Evolutionary conservation across 2,888 invertebrate species (phyloP).

Genomic region (Tridacna gigas): DNA sequence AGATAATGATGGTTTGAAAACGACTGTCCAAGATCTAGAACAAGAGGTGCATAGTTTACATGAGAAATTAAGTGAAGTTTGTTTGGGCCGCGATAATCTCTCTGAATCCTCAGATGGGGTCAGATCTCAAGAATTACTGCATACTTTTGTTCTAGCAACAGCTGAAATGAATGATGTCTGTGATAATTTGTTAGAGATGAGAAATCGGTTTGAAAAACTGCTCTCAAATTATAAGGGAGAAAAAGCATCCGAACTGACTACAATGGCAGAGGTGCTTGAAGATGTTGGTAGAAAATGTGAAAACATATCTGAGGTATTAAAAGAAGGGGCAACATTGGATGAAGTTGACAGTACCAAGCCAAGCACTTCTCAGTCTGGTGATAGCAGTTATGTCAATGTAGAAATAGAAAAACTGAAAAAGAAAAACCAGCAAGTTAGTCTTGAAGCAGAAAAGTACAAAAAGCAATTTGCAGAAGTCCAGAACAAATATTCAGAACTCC

Average conservation of each 20-base stretch:
- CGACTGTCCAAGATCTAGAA: conserved; percentile 71
- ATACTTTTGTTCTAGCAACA: conserved; percentile 73
- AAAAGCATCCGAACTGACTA: conserved; percentile 56
- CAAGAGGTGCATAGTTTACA: conserved; percentile 70
- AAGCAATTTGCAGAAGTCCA: conserved; percentile 70
- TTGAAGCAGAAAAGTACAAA: conserved; percentile 73
- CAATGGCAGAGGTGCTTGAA: conserved; percentile 71
- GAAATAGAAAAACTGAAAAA: conserved; percentile 68
- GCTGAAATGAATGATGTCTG: conserved; percentile 76
- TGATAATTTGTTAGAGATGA: conserved; percentile 66
- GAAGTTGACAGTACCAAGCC: conserved; percentile 44
- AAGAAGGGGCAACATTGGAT: conserved; percentile 60
- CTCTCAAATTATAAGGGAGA: conserved; percentile 66
- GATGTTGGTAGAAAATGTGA: conserved; percentile 74
- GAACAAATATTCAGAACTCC: conserved; percentile 67
- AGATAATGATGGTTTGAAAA: conserved; percentile 71
- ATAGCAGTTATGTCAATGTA: conserved; percentile 35
- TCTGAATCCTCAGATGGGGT: conserved; percentile 47
- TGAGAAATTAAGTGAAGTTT: conserved; percentile 64
- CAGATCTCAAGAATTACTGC: conserved; percentile 65
- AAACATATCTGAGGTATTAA: conserved; percentile 71
- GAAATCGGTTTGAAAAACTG: conserved; percentile 70
- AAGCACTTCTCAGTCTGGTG: conserved; percentile 21
- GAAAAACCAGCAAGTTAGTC: conserved; percentile 73
- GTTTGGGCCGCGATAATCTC: conserved; percentile 41